Base-by-base conservation (phyloP, 2,113 vertebrate genomes). In the Tetrax tetrax region DNA sequence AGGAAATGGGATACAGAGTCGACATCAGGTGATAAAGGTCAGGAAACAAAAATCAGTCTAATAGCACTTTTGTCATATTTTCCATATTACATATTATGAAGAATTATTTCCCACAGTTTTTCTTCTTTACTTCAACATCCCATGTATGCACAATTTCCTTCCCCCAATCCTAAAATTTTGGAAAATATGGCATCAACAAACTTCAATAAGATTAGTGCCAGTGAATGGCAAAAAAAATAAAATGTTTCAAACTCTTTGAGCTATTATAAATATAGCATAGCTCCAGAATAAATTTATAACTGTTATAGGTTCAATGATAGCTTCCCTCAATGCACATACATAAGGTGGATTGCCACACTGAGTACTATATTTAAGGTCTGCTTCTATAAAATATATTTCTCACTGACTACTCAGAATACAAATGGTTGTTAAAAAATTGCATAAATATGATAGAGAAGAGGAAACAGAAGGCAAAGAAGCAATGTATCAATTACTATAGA, bases 21-120 rank as follows among this genome's bases (percentile, higher is more conserved):
- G 43, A 78, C 60, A 74, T 53, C 53, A 69, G 50, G 59, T 25
- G 27, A 69, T 65, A 86, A 94, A 96, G 68, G 82, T 86, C 93
- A 93, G 86, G 90, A 96, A 96, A 66, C 53, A 89, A 80, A 83
- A 92, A 90, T 80, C 83, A 75, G 88, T 48, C 43, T 78, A 83
- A 66, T 5, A 78, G 64, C 35, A 65, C 83, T 89, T 92, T 12
- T 96, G 80, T 94, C 79, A 84, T 60, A 64, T 76, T 96, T 96
- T 93, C 92, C 92, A 31, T 84, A 92, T 81, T 83, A 89, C 77
- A 63, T 64, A 53, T 47, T 70, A 93, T 33, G 29, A 50, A 78
- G 38, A 90, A 83, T 86, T 93, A 74, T 94, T 93, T 92, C 79
- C 64, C 54, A 35, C 59, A 38, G 47, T 82, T 93, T 90, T 94